Conservation (phyloP, 1,140 invertebrate genomes). For the Trichonephila inaurata region DNA sequence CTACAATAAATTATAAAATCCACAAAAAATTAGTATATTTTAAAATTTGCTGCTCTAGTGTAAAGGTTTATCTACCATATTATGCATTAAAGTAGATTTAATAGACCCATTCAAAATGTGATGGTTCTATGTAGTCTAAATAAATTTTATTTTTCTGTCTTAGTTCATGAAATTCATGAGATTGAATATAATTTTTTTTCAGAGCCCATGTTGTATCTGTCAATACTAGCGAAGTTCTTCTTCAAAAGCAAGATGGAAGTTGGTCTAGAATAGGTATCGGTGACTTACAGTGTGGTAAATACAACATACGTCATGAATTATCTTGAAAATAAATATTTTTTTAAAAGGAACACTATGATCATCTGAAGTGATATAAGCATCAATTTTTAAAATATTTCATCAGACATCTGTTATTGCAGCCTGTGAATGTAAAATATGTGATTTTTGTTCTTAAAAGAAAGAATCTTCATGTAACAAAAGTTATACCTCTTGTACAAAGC, state of each 20-base stretch:
- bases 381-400: not conserved
- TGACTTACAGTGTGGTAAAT: conserved; percentile 78
- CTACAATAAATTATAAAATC: too few species aligned
- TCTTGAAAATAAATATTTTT: not conserved
- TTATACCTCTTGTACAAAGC: not conserved
- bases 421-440: not conserved
- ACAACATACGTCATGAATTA: conserved; percentile 75
- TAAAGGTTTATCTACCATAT: too few species aligned
- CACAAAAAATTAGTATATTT: too few species aligned
- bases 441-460: too few species aligned
- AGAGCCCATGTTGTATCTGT: conserved; percentile 78
- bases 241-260: conserved; percentile 77
- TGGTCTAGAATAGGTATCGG: conserved; percentile 77
- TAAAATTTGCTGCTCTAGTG: too few species aligned
- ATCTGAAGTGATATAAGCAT: not conserved
- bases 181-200: conserved; percentile 50
- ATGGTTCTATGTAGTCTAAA: too few species aligned
- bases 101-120: too few species aligned
- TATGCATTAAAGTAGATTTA: too few species aligned
- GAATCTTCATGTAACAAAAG: too few species aligned
- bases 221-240: conserved; percentile 78
- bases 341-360: not conserved
- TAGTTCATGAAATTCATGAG: too few species aligned
- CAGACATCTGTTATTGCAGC: not conserved
- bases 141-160: too few species aligned